These are phyloP conservation scores for Mormyrops attenuatus DNA, from an alignment of 2,797 vertebrate species.

Conservation along the genomic window DNA sequence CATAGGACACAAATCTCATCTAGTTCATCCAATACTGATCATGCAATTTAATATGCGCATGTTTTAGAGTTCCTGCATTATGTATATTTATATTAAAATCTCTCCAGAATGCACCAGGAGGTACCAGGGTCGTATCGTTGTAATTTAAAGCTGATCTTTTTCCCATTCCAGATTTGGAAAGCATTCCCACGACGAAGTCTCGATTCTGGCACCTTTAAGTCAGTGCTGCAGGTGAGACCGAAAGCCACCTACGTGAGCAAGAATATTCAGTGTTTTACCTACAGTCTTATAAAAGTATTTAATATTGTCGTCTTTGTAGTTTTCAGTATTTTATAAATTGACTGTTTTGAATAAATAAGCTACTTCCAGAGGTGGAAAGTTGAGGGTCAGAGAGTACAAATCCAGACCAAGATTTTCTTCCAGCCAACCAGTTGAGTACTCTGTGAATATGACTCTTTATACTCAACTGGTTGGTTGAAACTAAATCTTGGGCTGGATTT, in stretches of 20 bases:
- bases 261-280: neutral
- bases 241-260: neutral
- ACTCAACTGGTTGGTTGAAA: neutral
- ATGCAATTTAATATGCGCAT: neutral
- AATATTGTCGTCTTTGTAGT: neutral
- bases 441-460: neutral
- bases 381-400: neutral
- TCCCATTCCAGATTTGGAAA: slow-evolving; percentile 79
- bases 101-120: neutral
- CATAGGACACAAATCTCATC: neutral
- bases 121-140: neutral
- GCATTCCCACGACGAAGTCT: slow-evolving; percentile 89
- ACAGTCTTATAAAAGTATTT: neutral
- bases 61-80: neutral
- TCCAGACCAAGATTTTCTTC: neutral
- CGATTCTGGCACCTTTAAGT: slow-evolving; percentile 88
- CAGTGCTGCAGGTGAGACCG: slow-evolving; percentile 89
- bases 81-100: neutral
- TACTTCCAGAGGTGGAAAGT: neutral
- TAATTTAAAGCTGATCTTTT: neutral
- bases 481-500: neutral
- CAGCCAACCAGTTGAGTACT: neutral
- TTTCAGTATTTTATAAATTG: neutral
- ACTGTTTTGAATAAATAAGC: neutral
- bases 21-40: neutral